Percentiles rank a stretch among this genome's conserved stretches.
Evolutionary conservation across 2,888 invertebrate species (phyloP).

Genomic region (Thecocarcelia acutangulata): DNA sequence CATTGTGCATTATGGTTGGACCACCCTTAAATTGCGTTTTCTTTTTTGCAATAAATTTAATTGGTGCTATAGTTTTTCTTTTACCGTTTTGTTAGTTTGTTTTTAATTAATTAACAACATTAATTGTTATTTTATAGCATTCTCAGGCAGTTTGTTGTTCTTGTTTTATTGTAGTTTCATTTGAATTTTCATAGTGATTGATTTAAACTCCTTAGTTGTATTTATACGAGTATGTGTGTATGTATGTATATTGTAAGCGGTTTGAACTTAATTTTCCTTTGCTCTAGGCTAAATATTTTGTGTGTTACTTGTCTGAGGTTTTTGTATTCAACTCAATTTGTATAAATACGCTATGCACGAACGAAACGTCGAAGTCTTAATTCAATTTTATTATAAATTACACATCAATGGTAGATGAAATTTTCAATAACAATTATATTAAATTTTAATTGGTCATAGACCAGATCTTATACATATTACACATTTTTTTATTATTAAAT

Average conservation of each 20-base stretch:
- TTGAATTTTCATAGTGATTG: constrained; percentile 43
- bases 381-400: too few species aligned
- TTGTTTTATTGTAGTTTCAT: constrained; percentile 25
- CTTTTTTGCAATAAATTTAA: constrained; percentile 24
- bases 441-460: too few species aligned
- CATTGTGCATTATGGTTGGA: too few species aligned
- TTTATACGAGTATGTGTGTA: background rate
- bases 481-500: too few species aligned
- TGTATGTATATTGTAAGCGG: background rate
- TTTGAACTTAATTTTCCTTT: constrained; percentile 15
- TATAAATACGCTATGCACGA: too few species aligned
- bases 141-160: constrained; percentile 1
- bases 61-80: constrained; percentile 23
- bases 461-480: too few species aligned
- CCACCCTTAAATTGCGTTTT: background rate
- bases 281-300: too few species aligned
- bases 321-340: too few species aligned
- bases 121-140: constrained; percentile 29
- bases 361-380: too few species aligned
- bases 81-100: constrained; percentile 23
- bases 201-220: constrained; percentile 30
- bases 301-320: too few species aligned
- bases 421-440: too few species aligned
- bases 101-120: constrained; percentile 53
- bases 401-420: too few species aligned